Percentiles rank a stretch among this genome's conserved stretches.
Conservation (phyloP, 2,888 invertebrate species). For the Tupiocoris notatus region DNA sequence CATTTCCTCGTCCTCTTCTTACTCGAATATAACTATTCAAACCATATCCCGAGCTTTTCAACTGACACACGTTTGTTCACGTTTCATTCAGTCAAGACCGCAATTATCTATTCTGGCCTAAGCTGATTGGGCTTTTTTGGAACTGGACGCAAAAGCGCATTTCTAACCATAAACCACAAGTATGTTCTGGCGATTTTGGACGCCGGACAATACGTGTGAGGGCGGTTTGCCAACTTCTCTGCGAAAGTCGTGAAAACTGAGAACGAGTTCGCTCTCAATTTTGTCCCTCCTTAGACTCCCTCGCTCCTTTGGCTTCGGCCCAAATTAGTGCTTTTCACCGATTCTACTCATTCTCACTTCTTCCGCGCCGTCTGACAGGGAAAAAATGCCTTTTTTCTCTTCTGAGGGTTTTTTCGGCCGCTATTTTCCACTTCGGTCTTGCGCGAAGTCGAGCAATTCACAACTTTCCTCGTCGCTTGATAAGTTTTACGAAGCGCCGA, state of each 20-base stretch:
- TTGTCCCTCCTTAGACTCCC: neutral
- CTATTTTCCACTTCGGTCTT: neutral
- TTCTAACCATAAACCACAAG: constrained; percentile 14
- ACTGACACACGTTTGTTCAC: too few relatives aligned
- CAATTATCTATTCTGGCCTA: too few relatives aligned
- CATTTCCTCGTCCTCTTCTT: too few relatives aligned
- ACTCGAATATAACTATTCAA: too few relatives aligned
- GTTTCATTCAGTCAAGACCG: too few relatives aligned
- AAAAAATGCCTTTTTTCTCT: neutral
- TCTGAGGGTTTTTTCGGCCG: neutral
- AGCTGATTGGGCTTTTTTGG: neutral
- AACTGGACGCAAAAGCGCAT: neutral
- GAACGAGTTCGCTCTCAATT: neutral
- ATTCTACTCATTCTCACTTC: neutral
- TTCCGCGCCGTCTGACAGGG: neutral
- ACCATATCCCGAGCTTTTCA: too few relatives aligned
- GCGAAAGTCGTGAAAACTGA: neutral
- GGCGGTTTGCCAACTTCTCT: constrained; percentile 13
- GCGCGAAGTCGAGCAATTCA: neutral
- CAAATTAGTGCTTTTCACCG: neutral
- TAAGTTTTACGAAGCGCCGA: neutral
- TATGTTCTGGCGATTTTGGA: constrained; percentile 17
- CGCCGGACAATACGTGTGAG: constrained; percentile 27
- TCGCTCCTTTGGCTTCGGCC: neutral
- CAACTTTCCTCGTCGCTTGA: neutral